Base-by-base conservation (phyloP, 2,888 invertebrate genomes). In the Aleiodes alternator region DNA sequence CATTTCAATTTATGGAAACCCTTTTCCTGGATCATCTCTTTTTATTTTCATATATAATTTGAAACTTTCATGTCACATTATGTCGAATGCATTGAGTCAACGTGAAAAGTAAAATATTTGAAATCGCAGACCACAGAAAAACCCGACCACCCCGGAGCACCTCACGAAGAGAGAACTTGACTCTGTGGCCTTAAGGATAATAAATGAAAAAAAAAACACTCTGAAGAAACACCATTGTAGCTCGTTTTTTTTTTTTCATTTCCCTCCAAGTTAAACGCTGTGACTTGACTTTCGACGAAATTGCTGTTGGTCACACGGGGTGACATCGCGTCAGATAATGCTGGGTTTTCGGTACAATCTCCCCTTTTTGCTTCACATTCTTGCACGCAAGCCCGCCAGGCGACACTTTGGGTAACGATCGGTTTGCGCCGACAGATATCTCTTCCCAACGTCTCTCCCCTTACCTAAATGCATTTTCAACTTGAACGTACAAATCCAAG, bases 321-420 rank as follows among this genome's bases (percentile, higher is more conserved):
- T 88, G 88, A 88, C 88, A 88, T 84, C 82, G 82, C 82, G 82
- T 79, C 82, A 83, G 59, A 53, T 74, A 74, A 74, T 74, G 66
- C 14, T 12, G 69, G 71, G 48, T 75, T 72, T 51, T 69, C 43
- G 69, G 73, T 56, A 77, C 69, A 74, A 76, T 76, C 76, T 66
- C 69, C 57, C 73, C 57, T 59, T 59, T 64, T 75, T 76, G 71
- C 76, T 76, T 76, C 80, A 82, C 86, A 89, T 89, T 87, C 88
- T 84, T 82, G 83, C 89, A 89, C 89, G 89, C 88, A 86, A 89
- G 86, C 86, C 87, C 87, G 85, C 83, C 86, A 87, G 88, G 88
- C 88, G 88, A 88, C 89, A 89, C 84, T 88, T 88, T 86, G 83
- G 84, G 80, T 88, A 88, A 88, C 85, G 83, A 87, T 85, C 83